A percentile compares a stretch with the other conserved stretches of the same genome.
Conservation (phyloP, 2,888 invertebrate genomes). For the Cyaniris semiargus region DNA sequence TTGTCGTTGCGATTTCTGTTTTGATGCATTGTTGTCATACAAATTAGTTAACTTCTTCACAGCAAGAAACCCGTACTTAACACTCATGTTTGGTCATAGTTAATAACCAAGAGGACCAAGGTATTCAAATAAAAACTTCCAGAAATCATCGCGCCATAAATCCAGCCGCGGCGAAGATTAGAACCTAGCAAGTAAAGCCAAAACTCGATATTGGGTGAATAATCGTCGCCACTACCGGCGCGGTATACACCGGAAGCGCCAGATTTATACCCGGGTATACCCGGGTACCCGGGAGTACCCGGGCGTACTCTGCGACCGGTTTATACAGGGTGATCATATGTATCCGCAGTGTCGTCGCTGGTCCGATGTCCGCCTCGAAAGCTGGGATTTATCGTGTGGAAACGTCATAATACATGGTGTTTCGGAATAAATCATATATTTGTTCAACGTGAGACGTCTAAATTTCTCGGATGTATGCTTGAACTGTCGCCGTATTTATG, state of each 20-base stretch:
- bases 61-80: background rate
- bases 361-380: slow-evolving; percentile 77
- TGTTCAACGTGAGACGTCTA: slow-evolving; percentile 67
- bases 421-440: slow-evolving; percentile 75
- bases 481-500: slow-evolving; percentile 52
- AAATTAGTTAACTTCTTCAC: background rate
- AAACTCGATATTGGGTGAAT: slow-evolving; percentile 81
- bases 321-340: slow-evolving; percentile 44
- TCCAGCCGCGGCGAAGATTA: slow-evolving; percentile 74
- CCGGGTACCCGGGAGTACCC: slow-evolving; percentile 43
- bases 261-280: slow-evolving; percentile 77
- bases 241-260: slow-evolving; percentile 74
- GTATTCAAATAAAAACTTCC: slow-evolving; percentile 21
- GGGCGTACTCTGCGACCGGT: slow-evolving; percentile 51
- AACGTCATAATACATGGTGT: slow-evolving; percentile 74
- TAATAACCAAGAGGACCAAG: background rate
- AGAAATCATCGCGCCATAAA: slow-evolving; percentile 54
- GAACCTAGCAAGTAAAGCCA: slow-evolving; percentile 75
- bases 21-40: background rate
- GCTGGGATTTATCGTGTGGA: slow-evolving; percentile 76
- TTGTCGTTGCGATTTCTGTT: background rate
- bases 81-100: background rate
- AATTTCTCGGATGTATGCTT: slow-evolving; percentile 56
- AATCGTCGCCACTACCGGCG: slow-evolving; percentile 79
- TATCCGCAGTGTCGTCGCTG: slow-evolving; percentile 68